Conservation (phyloP, 1,140 invertebrate species). For the Drosophila rufa region DNA sequence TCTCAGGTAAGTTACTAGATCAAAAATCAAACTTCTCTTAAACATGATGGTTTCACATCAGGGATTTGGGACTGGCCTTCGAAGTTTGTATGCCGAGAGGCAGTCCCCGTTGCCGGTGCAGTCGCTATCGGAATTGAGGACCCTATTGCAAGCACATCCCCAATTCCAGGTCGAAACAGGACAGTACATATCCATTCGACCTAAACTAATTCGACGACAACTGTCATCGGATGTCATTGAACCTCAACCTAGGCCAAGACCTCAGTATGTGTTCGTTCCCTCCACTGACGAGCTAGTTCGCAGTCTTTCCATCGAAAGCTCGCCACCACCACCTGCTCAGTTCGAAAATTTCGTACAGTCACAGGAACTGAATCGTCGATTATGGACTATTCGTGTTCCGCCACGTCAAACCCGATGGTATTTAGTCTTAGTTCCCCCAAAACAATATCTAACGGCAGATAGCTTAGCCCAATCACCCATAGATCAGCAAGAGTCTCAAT, state of each 20-base stretch:
- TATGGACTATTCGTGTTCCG: not conserved
- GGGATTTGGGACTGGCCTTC: not conserved
- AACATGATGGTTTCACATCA: not conserved
- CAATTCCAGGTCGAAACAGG: not conserved
- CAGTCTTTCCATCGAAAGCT: not conserved
- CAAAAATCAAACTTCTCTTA: not conserved
- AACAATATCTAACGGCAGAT: accelerated
- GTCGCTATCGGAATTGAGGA: not conserved
- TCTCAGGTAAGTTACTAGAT: not conserved
- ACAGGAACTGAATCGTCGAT: not conserved
- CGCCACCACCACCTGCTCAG: no score
- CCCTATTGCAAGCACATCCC: not conserved
- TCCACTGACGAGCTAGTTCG: not conserved
- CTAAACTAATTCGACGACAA: not conserved
- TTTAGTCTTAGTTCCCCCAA: not conserved
- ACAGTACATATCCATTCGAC: not conserved
- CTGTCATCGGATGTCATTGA: no score
- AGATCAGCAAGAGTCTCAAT: no score
- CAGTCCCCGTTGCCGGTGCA: not conserved
- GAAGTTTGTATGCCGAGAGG: not conserved
- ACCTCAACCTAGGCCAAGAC: not conserved
- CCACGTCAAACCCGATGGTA: not conserved
- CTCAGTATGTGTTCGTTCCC: not conserved
- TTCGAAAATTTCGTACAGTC: no score
- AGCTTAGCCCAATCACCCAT: not conserved